A percentile compares a stretch with the other conserved stretches of the same genome.
These are phyloP conservation scores for Catharus bicknelli DNA, from an alignment of 2,113 vertebrate species.

Conservation along the genomic window DNA sequence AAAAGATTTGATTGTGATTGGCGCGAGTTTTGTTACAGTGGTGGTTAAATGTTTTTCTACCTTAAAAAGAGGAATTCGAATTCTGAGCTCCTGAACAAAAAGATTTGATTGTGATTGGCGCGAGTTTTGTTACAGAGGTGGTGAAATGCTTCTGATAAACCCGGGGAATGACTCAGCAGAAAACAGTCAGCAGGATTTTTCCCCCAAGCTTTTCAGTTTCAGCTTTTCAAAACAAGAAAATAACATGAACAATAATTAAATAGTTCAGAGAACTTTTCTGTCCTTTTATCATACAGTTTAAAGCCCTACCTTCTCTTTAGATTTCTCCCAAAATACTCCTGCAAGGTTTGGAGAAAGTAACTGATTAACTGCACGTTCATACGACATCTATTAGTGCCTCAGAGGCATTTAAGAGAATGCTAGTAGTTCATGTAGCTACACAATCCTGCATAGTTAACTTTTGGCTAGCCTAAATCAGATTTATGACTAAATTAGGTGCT, in stretches of 20 bases:
- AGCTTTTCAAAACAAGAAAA: constrained; percentile 12
- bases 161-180: constrained; percentile 59
- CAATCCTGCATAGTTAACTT: not conserved
- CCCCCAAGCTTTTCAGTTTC: constrained; percentile 11
- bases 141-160: constrained; percentile 35
- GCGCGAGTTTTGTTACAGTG: not conserved
- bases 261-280: not conserved
- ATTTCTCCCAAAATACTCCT: not conserved
- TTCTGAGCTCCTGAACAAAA: constrained; percentile 15
- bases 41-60: constrained; percentile 9
- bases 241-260: not conserved
- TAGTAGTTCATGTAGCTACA: not conserved
- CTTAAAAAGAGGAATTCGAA: constrained; percentile 25
- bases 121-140: not conserved
- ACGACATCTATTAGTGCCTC: not conserved
- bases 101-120: not conserved
- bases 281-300: not conserved
- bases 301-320: not conserved
- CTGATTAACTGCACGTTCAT: not conserved
- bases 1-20: constrained; percentile 27
- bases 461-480: not conserved
- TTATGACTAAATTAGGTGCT: not conserved
- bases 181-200: constrained; percentile 26
- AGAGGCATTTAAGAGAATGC: accelerated
- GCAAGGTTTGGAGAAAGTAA: not conserved